Evolutionary conservation across 2,888 invertebrate species (phyloP), one percentile per base, ranked within the genome.

Genomic region (Hartigia nigra): DNA sequence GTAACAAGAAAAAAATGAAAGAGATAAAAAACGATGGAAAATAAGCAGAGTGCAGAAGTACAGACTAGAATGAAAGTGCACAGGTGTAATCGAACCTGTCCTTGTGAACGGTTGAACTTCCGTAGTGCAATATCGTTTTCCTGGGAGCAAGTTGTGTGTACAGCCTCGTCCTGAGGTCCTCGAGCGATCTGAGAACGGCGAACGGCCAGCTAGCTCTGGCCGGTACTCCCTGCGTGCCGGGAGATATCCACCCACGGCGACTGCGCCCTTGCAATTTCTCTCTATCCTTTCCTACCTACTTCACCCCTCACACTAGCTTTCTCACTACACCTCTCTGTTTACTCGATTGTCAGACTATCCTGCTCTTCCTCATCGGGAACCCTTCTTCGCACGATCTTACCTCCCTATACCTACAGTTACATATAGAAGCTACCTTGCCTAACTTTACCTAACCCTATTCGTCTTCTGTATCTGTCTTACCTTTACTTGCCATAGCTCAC

Each of bases 141-240:
- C 70, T 14, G 12, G 23, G 2, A 77, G 31, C 36, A 12, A 69
- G 39, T 37, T 70, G 78, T 78, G 74, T n/a, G 32, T 76, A 74
- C 69, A 23, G 76, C 36, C 75, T 69, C 75, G 74, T 31, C 75
- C 36, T 31, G 35, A 77, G 69, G 74, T 80, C 77, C 72, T 70
- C 76, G 78, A 78, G 74, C 55, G 78, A 70, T 81, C 72, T 34
- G 72, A 72, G 72, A 55, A 74, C 79, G 77, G 76, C 77, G 81
- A 82, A 78, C 87, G 86, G 88, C 89, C 88, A 88, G 88, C 87
- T 86, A 91, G 91, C 91, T 91, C 90, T 90, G 91, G 88, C 90
- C 90, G 91, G 91, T 90, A 85, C 90, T 88, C 84, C 84, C 82
- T 86, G 79, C 87, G 87, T 85, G 85, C 89, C 89, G 88, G 90